Evolutionary conservation across 2,888 invertebrate genomes (phyloP).

Genomic region (Eupithecia pulchellata): DNA sequence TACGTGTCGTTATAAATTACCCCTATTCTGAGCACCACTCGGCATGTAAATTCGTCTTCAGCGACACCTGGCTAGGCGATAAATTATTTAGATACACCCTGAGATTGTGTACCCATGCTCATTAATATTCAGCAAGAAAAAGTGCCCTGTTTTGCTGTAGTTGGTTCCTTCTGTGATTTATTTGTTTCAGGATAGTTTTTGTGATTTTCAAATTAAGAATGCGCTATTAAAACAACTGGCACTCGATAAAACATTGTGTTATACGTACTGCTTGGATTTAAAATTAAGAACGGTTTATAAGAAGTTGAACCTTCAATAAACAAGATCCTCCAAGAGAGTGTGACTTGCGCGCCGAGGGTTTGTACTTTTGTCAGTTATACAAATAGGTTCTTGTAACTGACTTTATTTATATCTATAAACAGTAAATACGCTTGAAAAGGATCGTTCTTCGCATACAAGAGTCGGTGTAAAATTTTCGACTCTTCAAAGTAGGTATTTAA

Average conservation of each 20-base stretch:
- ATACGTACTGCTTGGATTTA: background rate
- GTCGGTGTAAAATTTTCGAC: no score
- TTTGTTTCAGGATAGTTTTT: conserved; percentile 25
- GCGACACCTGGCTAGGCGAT: conserved; percentile 58
- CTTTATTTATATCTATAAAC: no score
- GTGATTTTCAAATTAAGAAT: conserved; percentile 9
- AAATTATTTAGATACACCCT: conserved; percentile 63
- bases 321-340: no score
- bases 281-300: background rate
- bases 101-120: conserved; percentile 57
- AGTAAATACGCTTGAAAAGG: no score
- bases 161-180: conserved; percentile 33
- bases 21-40: conserved; percentile 37
- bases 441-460: no score
- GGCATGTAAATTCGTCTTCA: conserved; percentile 50
- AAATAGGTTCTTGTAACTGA: no score
- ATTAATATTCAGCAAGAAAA: conserved; percentile 63
- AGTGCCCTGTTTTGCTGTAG: conserved; percentile 44
- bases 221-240: background rate
- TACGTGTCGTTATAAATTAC: conserved; percentile 38
- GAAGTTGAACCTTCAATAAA: background rate
- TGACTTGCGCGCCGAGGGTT: no score
- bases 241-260: background rate
- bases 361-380: no score
- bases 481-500: no score